These are phyloP conservation scores for Lasioglossum calceatum DNA, from an alignment of 2,888 invertebrate species.

Conservation along the genomic window DNA sequence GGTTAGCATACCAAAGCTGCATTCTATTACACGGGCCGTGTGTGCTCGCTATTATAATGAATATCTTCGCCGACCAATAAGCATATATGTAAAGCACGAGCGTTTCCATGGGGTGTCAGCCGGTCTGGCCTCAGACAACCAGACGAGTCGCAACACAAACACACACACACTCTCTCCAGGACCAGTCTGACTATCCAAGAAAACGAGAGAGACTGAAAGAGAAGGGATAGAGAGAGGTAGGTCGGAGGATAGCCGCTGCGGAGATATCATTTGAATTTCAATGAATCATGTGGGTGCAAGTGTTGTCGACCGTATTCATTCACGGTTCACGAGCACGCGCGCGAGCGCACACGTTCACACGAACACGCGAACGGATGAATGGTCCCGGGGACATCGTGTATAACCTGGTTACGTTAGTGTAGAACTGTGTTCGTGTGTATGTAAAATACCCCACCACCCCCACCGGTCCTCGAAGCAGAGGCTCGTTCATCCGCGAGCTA, in stretches of 20 bases:
- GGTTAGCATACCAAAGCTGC: conserved; percentile 82
- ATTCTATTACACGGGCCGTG: conserved; percentile 75
- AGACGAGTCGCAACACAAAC: conserved; percentile 20
- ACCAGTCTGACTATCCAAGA: background rate
- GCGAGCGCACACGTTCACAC: background rate
- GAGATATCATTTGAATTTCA: conserved; percentile 82
- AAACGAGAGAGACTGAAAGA: background rate
- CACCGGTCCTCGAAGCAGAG: conserved; percentile 1
- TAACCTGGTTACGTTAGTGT: background rate
- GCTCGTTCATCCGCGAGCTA: conserved; percentile 48
- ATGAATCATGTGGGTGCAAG: conserved; percentile 82
- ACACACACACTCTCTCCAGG: background rate
- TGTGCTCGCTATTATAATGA: conserved; percentile 79
- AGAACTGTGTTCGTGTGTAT: conserved; percentile 25
- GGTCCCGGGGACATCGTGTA: background rate
- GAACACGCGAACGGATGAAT: background rate
- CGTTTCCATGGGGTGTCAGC: conserved; percentile 66
- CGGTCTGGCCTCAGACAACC: conserved; percentile 43
- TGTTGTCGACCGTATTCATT: conserved; percentile 79
- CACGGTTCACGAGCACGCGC: conserved; percentile 53
- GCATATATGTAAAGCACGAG: conserved; percentile 75
- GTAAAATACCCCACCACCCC: conserved; percentile 56
- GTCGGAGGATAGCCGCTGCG: conserved; percentile 24
- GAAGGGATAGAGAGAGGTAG: conserved; percentile 6
- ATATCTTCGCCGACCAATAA: conserved; percentile 72